Base-by-base conservation (phyloP, 30 jellyfish, hydroid and myxozoan species). In the Rhopilema esculentum region DNA sequence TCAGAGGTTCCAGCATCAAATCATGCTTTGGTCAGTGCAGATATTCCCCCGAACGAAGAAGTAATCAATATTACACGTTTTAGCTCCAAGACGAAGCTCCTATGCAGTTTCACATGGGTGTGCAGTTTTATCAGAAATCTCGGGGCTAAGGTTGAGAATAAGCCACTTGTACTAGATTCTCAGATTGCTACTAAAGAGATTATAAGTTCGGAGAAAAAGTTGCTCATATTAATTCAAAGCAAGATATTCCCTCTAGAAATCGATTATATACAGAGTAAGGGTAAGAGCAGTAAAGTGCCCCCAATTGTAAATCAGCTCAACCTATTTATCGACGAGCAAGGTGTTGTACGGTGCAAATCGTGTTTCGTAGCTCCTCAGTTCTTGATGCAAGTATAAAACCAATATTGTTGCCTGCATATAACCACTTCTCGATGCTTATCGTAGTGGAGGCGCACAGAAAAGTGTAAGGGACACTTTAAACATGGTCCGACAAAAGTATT, bases 381-480 rank as follows among this genome's bases (percentile, higher is more conserved):
- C 26, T 72, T 2, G 92, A 83, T 1, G 53, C 93, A 57, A 33
- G 88, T n/a, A 84, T 21, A 32, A 17, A n/a, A n/a, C 88, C 88
- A 32, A 51, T 84, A 0, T 29, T 72, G 49, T 72, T 84, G 27
- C 82, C 93, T 27, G 23, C 93, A 51, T 40, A 73, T 21, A 71
- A 73, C 49, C 16, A 8, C 16, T 72, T 16, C 66, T 67, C 77
- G 0, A 0, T 9, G 15, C 27, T 84, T 2, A 51, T 72, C 18
- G 67, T 84, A 15, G 0, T 6, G 23, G 93, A 84, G 15, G 62
- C 87, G 4, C 93, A 72, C 77, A 1, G 48, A 15, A 57, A 0
- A 0, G 87, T 72, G 62, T 32, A 32, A 49, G 85, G 27, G 93
- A 83, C 51, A 84, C 93, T 19, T 33, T 84, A 17, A 84, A 84